Conservation (phyloP, 2,113 vertebrate species). For the Pungitius pungitius region DNA sequence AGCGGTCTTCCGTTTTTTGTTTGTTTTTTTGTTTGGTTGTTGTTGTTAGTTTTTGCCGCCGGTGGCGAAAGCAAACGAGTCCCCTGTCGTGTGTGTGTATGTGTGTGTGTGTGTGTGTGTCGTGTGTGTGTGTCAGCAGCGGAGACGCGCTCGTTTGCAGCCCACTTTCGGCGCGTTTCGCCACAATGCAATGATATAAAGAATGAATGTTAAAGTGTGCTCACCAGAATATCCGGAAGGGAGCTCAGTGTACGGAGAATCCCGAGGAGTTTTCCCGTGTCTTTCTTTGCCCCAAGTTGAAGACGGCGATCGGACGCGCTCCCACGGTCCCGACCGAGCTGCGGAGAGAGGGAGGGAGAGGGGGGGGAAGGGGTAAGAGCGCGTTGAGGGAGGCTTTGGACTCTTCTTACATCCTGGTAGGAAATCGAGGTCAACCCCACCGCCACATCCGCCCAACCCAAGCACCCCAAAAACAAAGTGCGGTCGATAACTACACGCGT, state of each 20-base stretch:
- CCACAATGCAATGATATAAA: background rate
- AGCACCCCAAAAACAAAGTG: slow-evolving; percentile 47
- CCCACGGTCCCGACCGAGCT: slow-evolving; percentile 72
- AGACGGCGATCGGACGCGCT: slow-evolving; percentile 65
- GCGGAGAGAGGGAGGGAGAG: slow-evolving; percentile 15
- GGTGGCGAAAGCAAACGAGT: too few species aligned
- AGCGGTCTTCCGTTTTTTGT: background rate
- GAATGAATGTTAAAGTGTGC: slow-evolving; percentile 33
- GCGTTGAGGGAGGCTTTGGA: slow-evolving; percentile 30
- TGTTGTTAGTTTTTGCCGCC: too few species aligned
- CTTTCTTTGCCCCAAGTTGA: slow-evolving; percentile 79
- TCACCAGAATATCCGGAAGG: slow-evolving; percentile 65
- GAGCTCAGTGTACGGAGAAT: slow-evolving; percentile 76
- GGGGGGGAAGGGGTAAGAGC: slow-evolving; percentile 27
- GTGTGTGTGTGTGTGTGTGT: too few species aligned
- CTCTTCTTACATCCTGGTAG: slow-evolving; percentile 45
- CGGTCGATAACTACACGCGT: slow-evolving; percentile 64
- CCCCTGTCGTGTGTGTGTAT: too few species aligned
- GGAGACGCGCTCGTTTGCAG: too few species aligned
- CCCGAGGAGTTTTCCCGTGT: slow-evolving; percentile 76
- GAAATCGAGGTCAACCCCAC: slow-evolving; percentile 65
- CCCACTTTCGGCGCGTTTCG: too few species aligned
- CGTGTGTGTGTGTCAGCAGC: too few species aligned
- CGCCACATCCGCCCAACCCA: background rate
- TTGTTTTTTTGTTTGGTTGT: too few species aligned